These are phyloP conservation scores for Axea sp. DNA, from an alignment of 2,888 invertebrate species.

Conservation along the genomic window DNA sequence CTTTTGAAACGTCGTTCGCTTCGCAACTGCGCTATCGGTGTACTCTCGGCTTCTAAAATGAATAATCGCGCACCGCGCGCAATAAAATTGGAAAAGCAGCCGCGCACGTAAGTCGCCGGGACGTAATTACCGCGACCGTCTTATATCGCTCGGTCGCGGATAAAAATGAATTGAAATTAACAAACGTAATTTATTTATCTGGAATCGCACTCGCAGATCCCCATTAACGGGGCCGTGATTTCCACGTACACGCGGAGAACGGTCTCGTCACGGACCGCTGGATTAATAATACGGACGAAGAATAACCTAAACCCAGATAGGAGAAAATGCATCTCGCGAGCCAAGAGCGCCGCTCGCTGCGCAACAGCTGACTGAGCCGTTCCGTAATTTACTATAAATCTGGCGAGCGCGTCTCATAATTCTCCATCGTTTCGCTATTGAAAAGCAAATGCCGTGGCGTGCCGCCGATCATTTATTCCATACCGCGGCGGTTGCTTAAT, in stretches of 20 bases:
- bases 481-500: conserved; percentile 62
- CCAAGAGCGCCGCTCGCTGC: conserved; percentile 23
- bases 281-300: conserved; percentile 49
- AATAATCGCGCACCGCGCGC: conserved; percentile 32
- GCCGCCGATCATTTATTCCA: conserved; percentile 60
- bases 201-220: conserved; percentile 39
- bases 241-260: conserved; percentile 30
- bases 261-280: conserved; percentile 41
- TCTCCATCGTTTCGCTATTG: conserved; percentile 59
- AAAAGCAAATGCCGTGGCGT: conserved; percentile 55
- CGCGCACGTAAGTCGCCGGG: conserved; percentile 27
- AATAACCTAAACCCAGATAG: conserved; percentile 58
- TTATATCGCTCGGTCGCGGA: conserved; percentile 14
- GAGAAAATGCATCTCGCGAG: conserved; percentile 39
- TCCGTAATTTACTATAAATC: conserved; percentile 61
- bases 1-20: conserved; percentile 1
- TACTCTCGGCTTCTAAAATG: conserved; percentile 28
- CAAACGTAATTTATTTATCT: conserved; percentile 48
- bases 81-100: conserved; percentile 39
- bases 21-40: conserved; percentile 16
- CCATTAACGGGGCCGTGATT: conserved; percentile 38
- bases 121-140: conserved; percentile 33
- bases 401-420: conserved; percentile 63
- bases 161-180: conserved; percentile 40
- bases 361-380: conserved; percentile 58